Conservation (phyloP, 2,797 vertebrate genomes). For the Thalassophryne amazonica region DNA sequence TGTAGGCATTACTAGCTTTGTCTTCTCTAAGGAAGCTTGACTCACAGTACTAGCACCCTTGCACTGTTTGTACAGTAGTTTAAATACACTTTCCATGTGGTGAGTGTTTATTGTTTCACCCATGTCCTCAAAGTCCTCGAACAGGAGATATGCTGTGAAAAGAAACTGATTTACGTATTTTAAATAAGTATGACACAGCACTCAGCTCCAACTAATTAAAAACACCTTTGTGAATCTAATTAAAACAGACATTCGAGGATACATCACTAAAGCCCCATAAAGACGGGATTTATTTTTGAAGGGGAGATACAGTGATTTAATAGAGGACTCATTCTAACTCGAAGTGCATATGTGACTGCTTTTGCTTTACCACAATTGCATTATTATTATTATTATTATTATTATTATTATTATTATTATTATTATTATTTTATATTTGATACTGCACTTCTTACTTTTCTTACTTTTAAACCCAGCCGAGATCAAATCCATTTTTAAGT, state of each 20-base stretch:
- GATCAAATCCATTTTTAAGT: background rate
- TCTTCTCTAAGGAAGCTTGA: conserved; percentile 30
- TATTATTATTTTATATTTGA: no score
- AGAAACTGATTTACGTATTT: conserved; percentile 1
- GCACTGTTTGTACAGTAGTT: conserved; percentile 23
- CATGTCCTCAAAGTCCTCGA: conserved; percentile 51
- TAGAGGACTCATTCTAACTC: no score
- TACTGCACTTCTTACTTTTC: no score
- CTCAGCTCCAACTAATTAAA: conserved; percentile 14
- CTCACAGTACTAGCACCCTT: conserved; percentile 34
- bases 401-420: no score
- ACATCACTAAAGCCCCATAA: conserved; percentile 4
- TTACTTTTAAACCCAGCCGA: no score
- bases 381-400: no score
- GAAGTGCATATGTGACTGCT: background rate
- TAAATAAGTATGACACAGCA: background rate
- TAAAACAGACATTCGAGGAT: conserved; percentile 13
- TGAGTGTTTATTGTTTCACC: conserved; percentile 34
- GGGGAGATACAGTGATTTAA: conserved; percentile 7
- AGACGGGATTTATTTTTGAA: conserved; percentile 28
- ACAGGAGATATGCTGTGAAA: conserved; percentile 17
- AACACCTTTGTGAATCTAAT: conserved; percentile 9
- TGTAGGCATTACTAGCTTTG: conserved; percentile 25
- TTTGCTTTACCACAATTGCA: no score
- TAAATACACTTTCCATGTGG: conserved; percentile 27